Base-by-base conservation (phyloP, 2,888 invertebrate genomes). In the Amphimallon solstitiale region DNA sequence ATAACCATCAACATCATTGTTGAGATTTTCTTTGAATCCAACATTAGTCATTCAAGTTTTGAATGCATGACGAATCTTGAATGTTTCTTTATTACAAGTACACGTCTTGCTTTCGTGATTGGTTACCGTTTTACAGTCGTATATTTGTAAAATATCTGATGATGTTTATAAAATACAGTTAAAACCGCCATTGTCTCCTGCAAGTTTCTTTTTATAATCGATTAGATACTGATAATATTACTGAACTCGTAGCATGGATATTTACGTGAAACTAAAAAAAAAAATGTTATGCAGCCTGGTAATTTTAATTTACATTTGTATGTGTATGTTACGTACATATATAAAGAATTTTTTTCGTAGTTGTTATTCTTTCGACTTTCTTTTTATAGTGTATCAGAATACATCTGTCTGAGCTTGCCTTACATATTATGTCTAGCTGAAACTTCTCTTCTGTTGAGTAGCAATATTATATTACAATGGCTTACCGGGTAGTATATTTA, bases 11-110 rank as follows among this genome's bases (percentile, higher is more conserved):
- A 43, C 29, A 43, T 43, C 56, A 59, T 59, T 59, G 56, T 59
- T 59, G 9, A 34, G 9, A 43, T 12, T 15, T 56, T 59, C 56
- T 59, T 43, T 59, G 56, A 59, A 59, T 43, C 45, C 56, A 29
- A 17, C 29, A 59, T 59, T 59, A 59, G 56, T 59, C 56, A 59
- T 59, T 59, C 56, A 34, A 29, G 21, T 21, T 43, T 59, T 34
- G 43, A 59, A 59, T 59, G 56, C 56, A 23, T 59, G 43, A 59
- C 56, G 56, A 59, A 59, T 59, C 43, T 45, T 43, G 29, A 59
- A 43, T 43, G 34, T 59, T 59, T 59, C 35, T 43, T 43, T 59
- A 43, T 34, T 29, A 10, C 15, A 17, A 17, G 4, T 59, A 59
- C 56, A 34, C 29, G 56, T 59, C 45, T 29, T 43, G 56, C 19